Evolutionary conservation across 2,797 vertebrate species (phyloP).

Genomic region (Hafferia zeledoni): DNA sequence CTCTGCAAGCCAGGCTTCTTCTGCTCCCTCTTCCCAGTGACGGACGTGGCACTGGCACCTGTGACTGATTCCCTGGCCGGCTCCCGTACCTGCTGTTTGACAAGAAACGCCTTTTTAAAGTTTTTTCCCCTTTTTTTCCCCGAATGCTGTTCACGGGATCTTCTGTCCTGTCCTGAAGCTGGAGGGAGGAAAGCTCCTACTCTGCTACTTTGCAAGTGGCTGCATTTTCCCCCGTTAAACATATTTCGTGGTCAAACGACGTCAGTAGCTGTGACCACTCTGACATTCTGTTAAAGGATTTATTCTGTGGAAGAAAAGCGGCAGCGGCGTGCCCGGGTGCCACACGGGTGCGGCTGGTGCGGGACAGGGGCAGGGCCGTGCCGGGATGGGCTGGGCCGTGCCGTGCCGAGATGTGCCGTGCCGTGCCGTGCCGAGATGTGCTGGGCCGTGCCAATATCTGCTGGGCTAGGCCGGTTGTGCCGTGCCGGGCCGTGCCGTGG

Average conservation of each 20-base stretch:
- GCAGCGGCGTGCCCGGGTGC: background rate
- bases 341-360: no score
- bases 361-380: no score
- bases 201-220: background rate
- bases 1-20: background rate
- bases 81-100: background rate
- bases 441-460: no score
- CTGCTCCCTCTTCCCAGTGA: background rate
- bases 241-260: fast-evolving
- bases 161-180: no score
- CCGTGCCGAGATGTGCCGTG: no score
- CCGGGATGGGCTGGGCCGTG: no score
- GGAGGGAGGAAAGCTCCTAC: fast-evolving
- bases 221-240: background rate
- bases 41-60: background rate
- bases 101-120: background rate
- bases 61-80: fast-evolving
- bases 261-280: background rate
- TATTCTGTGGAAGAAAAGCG: no score
- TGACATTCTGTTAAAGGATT: no score
- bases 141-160: no score
- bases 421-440: no score
- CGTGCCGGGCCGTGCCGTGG: no score
- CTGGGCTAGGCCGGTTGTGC: no score
- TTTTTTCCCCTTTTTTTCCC: background rate